Evolutionary conservation across 2,113 vertebrate genomes (phyloP).

Genomic region (Meriones unguiculatus): DNA sequence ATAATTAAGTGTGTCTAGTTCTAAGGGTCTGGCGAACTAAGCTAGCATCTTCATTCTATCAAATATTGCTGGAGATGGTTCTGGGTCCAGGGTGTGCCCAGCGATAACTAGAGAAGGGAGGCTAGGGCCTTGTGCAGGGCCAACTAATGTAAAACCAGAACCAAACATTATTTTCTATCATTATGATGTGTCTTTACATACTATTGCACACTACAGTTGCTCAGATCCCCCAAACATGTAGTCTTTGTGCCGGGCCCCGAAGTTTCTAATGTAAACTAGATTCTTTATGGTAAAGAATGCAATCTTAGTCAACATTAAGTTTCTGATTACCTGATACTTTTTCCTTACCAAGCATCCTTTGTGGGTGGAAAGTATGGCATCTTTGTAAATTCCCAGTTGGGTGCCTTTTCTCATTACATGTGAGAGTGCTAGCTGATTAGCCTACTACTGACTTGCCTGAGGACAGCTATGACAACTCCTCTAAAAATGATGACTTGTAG

Average conservation of each 20-base stretch:
- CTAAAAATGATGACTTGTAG: background rate
- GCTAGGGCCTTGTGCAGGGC: background rate
- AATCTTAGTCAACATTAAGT: background rate
- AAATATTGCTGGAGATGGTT: background rate
- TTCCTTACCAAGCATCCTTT: background rate
- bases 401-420: background rate
- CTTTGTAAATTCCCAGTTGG: background rate
- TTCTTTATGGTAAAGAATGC: background rate
- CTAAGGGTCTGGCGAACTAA: background rate
- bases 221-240: background rate
- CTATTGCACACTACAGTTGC: background rate
- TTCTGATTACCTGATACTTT: background rate
- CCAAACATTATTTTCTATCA: background rate
- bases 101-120: background rate
- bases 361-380: background rate
- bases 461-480: background rate
- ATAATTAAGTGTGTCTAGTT: background rate
- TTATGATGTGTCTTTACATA: background rate
- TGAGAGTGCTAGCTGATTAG: background rate
- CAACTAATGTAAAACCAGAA: background rate
- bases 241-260: background rate
- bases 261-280: background rate
- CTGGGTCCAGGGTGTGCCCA: background rate
- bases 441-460: background rate
- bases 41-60: background rate